Evolutionary conservation across 2,797 vertebrate genomes (phyloP), one percentile per base, ranked within the genome.

Genomic region (Lacerta viridis): DNA sequence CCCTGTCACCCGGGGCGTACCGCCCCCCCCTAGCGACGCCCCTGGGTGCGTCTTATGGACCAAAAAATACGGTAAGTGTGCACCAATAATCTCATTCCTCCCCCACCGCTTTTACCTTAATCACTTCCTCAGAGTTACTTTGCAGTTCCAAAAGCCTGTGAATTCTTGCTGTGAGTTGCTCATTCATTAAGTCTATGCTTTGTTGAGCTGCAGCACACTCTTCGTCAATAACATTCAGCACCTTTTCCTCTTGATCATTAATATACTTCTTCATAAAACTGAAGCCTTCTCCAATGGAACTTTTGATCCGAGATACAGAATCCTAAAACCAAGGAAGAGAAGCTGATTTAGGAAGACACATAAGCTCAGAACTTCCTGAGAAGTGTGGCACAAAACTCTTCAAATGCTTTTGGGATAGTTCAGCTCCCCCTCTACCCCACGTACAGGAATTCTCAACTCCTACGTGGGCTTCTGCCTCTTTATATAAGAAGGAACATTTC

Each of bases 191-290:
- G 13, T 93, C 90, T 20, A 64, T 92, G 88, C 93, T 92, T 83
- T 90, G 69, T 1, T 86, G 83, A 64, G 90, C 84, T 74, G 59
- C 79, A 36, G 91, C 91, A 83, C 93, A 86, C 72, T 95, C 90
- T 64, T 90, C 84, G 17, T 94, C 92, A 90, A 94, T 90, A 76
- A 94, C 75, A 69, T 90, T 69, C 84, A 95, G 90, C 9, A 94
- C 93, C 29, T 86, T 92, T 84, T 88, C 66, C 84, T 95, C 93
- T 80, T 95, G 90, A 74, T 92, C 93, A 88, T 94, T 94, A 93
- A 96, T 50, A 74, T 89, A 93, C 39, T 94, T 91, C 77, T 94
- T 95, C 93, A 95, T 93, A 77, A 88, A 90, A 84, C 29, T 15
- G 77, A 96, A 96, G 80, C 94, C 86, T 93, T 84, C n/a, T 39